Evolutionary conservation across 2,113 vertebrate genomes (phyloP).

Genomic region (Orycteropus afer): DNA sequence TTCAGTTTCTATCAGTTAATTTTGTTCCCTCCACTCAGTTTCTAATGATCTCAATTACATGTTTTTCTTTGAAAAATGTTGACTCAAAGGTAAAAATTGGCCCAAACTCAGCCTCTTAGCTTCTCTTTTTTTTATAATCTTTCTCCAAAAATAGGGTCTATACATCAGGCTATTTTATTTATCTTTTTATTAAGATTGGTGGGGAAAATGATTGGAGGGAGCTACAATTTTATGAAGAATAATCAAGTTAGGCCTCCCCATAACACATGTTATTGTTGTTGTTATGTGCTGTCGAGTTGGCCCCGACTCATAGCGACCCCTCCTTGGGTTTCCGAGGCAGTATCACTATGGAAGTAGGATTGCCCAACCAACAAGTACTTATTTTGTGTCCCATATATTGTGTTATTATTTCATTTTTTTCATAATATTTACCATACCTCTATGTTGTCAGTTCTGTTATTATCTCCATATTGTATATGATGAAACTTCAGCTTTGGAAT

Average conservation of each 20-base stretch:
- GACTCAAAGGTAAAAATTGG: not conserved
- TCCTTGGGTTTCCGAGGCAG: no score
- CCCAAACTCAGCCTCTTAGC: not conserved
- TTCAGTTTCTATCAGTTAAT: not conserved
- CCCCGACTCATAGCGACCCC: no score
- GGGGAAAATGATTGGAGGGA: no score
- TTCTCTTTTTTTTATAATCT: not conserved
- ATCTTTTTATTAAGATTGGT: no score
- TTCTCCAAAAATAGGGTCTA: not conserved
- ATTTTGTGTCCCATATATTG: not conserved
- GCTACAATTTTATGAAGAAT: no score
- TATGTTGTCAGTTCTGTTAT: rapidly evolving
- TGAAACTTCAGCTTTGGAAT: not conserved
- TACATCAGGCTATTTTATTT: no score
- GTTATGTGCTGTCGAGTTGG: no score
- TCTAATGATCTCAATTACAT: not conserved
- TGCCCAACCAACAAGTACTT: no score
- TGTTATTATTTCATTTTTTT: not conserved
- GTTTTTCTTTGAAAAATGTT: not conserved
- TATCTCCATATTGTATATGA: no score
- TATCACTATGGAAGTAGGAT: no score
- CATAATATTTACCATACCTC: not conserved
- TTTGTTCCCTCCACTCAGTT: not conserved
- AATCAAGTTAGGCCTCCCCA: no score
- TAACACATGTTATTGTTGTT: no score